phyloP scores from a whole-genome alignment of 2,113 vertebrate species.

The Syngnathus scovelli region DNA sequence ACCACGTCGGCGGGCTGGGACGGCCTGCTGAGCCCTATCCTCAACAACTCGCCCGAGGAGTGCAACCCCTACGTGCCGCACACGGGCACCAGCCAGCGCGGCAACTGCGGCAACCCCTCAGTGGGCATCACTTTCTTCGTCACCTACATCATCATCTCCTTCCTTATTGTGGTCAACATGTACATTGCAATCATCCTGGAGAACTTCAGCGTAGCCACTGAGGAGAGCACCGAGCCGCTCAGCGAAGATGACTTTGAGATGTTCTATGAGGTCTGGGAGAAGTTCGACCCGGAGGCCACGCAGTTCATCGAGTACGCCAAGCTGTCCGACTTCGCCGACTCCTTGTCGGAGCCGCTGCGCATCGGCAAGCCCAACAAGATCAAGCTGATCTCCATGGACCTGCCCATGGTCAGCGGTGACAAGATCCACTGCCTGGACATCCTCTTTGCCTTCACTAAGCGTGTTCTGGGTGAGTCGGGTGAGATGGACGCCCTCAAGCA shows the following conservation, averaged over 20 bases:
- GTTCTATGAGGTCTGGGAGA: constrained; percentile 99
- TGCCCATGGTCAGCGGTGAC: constrained; percentile 97
- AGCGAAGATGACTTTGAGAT: constrained; percentile 99
- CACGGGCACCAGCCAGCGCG: constrained; percentile 74
- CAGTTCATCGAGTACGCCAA: constrained; percentile 95
- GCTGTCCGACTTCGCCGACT: constrained; percentile 89
- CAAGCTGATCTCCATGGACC: constrained; percentile 95
- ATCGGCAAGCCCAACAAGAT: constrained; percentile 92
- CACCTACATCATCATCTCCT: constrained; percentile 98
- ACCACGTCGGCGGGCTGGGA: constrained; percentile 97
- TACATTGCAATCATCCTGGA: constrained; percentile 99
- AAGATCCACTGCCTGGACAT: constrained; percentile 98
- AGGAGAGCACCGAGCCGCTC: constrained; percentile 95
- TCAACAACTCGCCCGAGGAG: constrained; percentile 87
- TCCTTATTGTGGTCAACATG: constrained; percentile 99
- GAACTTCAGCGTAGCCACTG: constrained; percentile 98
- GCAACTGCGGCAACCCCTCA: constrained; percentile 91
- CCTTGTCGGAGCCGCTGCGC: constrained; percentile 87
- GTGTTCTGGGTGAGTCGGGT: constrained; percentile 92
- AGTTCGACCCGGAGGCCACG: constrained; percentile 93
- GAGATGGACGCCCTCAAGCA: constrained; percentile 98
- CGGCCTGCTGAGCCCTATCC: constrained; percentile 89
- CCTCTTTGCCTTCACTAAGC: constrained; percentile 98
- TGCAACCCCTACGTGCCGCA: constrained; percentile 81
- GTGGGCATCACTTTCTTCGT: constrained; percentile 98